Conservation (phyloP, 2,888 invertebrate genomes). For the Bellardia bayeri region DNA sequence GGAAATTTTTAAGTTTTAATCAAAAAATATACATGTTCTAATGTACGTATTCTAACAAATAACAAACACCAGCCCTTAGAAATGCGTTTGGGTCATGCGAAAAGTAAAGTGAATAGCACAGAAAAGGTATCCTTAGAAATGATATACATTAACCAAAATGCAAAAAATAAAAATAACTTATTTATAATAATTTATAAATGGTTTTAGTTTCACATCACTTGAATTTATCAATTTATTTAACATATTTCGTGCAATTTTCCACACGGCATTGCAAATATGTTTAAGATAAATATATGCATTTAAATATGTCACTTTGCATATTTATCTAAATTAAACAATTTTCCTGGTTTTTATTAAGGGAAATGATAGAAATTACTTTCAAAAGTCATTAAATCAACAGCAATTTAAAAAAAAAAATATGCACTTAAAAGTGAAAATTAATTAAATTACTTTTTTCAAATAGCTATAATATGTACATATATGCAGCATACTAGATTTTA, state of each 20-base stretch:
- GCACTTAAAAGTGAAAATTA: constrained; percentile 26
- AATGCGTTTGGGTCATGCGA: no score
- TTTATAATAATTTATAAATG: no score
- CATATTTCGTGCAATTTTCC: not conserved
- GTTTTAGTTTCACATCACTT: no score
- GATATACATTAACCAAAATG: no score
- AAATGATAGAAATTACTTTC: constrained; percentile 32
- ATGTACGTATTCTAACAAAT: no score
- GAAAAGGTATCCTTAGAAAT: no score
- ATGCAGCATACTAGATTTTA: not conserved
- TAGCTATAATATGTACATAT: not conserved
- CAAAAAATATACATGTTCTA: no score
- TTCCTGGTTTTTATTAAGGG: constrained; percentile 18
- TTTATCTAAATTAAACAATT: constrained; percentile 5
- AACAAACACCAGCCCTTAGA: no score
- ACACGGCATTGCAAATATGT: not conserved
- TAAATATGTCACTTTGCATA: constrained; percentile 30
- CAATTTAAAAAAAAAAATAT: not conserved
- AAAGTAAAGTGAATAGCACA: no score
- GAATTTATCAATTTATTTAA: no score
- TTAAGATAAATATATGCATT: not conserved
- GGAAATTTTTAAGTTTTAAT: no score
- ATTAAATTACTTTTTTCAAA: not conserved
- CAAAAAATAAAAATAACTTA: no score
- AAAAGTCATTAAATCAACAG: constrained; percentile 3